Percentiles rank a stretch among this genome's conserved stretches.
phyloP scores from a whole-genome alignment of 2,888 invertebrate species.

The Labia minor region DNA sequence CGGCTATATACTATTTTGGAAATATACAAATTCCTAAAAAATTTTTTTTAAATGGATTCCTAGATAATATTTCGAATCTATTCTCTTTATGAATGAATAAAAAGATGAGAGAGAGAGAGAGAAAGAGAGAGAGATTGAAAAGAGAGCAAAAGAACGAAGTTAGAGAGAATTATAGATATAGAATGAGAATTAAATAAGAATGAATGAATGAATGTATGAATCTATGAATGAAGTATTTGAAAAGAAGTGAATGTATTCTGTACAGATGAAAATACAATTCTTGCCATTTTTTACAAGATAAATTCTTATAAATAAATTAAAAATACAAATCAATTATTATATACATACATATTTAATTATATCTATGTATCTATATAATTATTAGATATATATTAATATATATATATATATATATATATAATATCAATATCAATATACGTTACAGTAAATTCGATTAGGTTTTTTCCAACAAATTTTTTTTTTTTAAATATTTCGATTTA shows the following conservation, averaged over 20 bases:
- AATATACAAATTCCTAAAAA: background rate
- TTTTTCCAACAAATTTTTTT: background rate
- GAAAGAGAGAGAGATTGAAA: too few relatives aligned
- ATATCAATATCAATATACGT: background rate
- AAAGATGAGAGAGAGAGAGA: background rate
- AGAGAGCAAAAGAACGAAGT: too few relatives aligned
- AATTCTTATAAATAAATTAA: background rate
- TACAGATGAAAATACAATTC: slow-evolving; percentile 2
- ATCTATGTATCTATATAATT: too few relatives aligned
- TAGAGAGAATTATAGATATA: too few relatives aligned
- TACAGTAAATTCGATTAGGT: slow-evolving; percentile 1
- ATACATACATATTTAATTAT: background rate
- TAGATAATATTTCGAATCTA: slow-evolving; percentile 7
- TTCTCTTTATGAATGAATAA: slow-evolving; percentile 3
- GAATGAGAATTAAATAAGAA: too few relatives aligned
- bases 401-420: background rate
- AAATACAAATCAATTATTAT: background rate
- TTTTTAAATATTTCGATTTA: background rate
- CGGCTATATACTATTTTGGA: slow-evolving; percentile 8
- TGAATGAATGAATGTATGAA: too few relatives aligned
- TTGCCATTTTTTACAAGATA: slow-evolving; percentile 7
- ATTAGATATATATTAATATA: background rate
- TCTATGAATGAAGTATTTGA: too few relatives aligned
- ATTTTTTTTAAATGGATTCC: slow-evolving; percentile 9
- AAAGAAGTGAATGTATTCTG: background rate